Base-by-base conservation (phyloP, 2,888 invertebrate genomes). In the Andrena flavipes region DNA sequence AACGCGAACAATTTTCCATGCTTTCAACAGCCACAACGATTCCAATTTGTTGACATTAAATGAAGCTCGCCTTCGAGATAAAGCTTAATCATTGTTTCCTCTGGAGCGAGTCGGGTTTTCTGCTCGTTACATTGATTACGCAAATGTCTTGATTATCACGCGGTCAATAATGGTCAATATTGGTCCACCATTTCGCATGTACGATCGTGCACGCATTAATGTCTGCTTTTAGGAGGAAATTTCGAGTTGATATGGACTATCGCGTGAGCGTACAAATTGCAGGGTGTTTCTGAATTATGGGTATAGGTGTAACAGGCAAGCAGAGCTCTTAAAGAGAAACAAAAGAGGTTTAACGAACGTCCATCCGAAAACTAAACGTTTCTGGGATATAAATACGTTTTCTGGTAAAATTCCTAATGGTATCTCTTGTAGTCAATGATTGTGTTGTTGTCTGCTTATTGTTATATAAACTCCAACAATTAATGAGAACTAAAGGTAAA, bases 131-230 rank as follows among this genome's bases (percentile, higher is more conserved):
- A 83, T 80, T 80, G 73, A 80, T 80, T 83, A 83, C 83, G 75
- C 80, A 72, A 83, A 83, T 80, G 77, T 80, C 77, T 80, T 78
- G 75, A 83, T 84, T 84, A 83, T 78, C 75, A 75, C 13, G 59
- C 62, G 75, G 80, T 70, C 70, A 77, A 80, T 68, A 72, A 68
- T 73, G 42, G 69, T 78, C 83, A 80, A 83, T 84, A 84, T 83
- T 83, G 80, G 71, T 80, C 75, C 51, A 63, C 67, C 72, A 63
- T 71, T 73, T 56, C 62, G 48, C 63, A 35, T 51, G 49, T 59
- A 56, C 51, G 23, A 42, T 63, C 60, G 33, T 65, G 64, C 77
- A 20, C 16, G 76, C 65, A 60, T 59, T 75, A 73, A 69, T 79
- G 60, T 72, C 65, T 42, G 72, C 71, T 72, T 75, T 82, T 54